Conservation (phyloP, 2,113 vertebrate genomes). For the Nettapus auritus region DNA sequence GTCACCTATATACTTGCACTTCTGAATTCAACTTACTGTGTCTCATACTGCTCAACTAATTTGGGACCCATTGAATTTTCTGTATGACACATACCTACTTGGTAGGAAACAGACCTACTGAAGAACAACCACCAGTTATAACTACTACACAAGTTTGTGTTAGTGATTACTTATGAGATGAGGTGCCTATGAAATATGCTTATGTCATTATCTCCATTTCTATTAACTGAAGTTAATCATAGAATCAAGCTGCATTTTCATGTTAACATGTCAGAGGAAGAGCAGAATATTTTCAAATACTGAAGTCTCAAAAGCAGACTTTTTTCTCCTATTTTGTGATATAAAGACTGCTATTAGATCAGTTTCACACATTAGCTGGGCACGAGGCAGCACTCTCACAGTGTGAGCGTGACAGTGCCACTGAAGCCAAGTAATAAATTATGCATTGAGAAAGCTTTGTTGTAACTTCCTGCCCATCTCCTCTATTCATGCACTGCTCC, state of each 20-base stretch:
- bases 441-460: fast-evolving
- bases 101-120: neutral
- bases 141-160: neutral
- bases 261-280: neutral
- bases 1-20: fast-evolving
- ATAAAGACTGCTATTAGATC: neutral
- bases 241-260: neutral
- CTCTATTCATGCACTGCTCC: neutral
- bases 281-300: neutral
- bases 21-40: neutral
- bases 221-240: neutral
- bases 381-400: neutral
- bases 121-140: neutral
- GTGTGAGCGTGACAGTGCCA: neutral
- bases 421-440: neutral
- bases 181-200: fast-evolving
- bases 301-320: neutral
- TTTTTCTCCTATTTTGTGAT: neutral
- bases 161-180: neutral
- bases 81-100: neutral
- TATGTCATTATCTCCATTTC: neutral
- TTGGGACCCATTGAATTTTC: neutral
- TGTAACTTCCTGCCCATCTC: neutral
- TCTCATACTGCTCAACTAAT: neutral
- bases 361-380: neutral